phyloP scores from a whole-genome alignment of 2,113 vertebrate genomes.

The Leptocoma aspasia region DNA sequence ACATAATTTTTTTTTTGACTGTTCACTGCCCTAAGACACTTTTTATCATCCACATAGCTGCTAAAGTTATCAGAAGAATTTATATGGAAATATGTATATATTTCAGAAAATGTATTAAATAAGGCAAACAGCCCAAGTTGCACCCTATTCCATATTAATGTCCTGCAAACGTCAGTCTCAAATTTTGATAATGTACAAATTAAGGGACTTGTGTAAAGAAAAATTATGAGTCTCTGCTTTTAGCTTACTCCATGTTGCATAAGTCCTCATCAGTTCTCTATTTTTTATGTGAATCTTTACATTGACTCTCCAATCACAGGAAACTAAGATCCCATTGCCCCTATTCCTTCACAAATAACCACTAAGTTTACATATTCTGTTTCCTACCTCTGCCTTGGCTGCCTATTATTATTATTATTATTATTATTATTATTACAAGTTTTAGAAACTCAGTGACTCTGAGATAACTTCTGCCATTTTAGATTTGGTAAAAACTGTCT shows the following conservation, averaged over 20 bases:
- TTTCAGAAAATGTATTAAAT: neutral
- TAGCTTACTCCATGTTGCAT: neutral
- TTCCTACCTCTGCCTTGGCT: neutral
- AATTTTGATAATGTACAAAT: neutral
- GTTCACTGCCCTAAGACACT: neutral
- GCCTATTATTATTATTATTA: neutral
- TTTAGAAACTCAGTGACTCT: neutral
- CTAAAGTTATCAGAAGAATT: neutral
- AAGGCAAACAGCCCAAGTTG: neutral
- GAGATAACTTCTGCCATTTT: neutral
- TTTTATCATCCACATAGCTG: neutral
- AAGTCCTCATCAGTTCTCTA: neutral
- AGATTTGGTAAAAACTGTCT: neutral
- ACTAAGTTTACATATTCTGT: neutral
- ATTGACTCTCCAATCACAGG: neutral
- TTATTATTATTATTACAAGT: neutral
- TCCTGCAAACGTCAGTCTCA: neutral
- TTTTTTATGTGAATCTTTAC: neutral
- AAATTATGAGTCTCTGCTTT: neutral
- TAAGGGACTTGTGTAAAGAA: neutral
- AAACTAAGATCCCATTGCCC: neutral
- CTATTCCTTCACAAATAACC: neutral
- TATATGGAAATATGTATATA: neutral
- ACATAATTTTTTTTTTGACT: neutral
- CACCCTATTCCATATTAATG: neutral